Evolutionary conservation across 2,113 vertebrate species (phyloP), one percentile per base, ranked within the genome.

Genomic region (Psephotus haematonotus): DNA sequence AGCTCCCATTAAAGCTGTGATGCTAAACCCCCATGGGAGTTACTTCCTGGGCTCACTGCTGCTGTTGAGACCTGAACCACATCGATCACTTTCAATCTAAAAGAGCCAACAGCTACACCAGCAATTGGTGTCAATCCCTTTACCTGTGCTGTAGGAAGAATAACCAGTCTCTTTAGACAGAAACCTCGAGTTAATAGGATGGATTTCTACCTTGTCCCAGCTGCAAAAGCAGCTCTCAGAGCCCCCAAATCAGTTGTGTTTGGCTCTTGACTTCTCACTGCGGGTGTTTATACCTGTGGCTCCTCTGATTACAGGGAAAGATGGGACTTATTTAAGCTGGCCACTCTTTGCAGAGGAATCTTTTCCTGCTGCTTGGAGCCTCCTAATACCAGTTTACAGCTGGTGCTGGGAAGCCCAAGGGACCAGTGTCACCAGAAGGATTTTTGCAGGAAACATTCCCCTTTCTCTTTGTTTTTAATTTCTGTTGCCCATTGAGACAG

Each of bases 11-110:
- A 0, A 46, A 53, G 57, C 11, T 3, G 2, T 23, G 46, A 49
- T 33, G 29, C n/a, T 79, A 17, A 49, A 70, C 17, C 3, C 1
- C 55, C 0, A 0, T 3, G 2, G 7, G 35, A 24, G 19, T n/a
- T 9, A 6, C 72, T 28, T 7, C 46, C 41, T n/a, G 16, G 20
- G 17, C 25, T 35, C 46, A 0, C 23, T 11, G 8, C 41, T 50
- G 23, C 33, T 7, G 0, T 6, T 13, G 50, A 17, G 31, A 25
- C 13, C 27, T 53, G 11, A n/a, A 53, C 18, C 20, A 10, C 14
- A 6, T 46, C 86, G 35, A 11, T 31, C 50, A 14, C 17, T 10
- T 7, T 6, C 37, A 2, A 17, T 7, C 24, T 19, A 3, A 22
- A 60, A 47, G 46, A 71, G 41, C 62, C 35, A 35, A 11, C 12